A percentile compares a stretch with the other conserved stretches of the same genome.
Conservation (phyloP, 2,797 vertebrate genomes). For the Oophaga sylvatica region DNA sequence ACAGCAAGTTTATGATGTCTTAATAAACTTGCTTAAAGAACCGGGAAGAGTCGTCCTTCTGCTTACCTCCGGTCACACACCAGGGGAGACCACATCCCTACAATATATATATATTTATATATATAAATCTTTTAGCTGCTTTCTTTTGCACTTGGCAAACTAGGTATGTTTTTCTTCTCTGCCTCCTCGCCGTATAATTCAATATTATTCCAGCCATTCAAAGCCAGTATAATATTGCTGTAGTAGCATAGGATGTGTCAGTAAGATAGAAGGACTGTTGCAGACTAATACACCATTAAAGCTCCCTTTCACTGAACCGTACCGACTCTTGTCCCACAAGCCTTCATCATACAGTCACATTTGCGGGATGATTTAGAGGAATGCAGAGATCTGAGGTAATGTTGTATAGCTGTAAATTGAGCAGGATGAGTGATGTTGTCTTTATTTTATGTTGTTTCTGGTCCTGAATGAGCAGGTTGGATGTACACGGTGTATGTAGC, state of each 20-base stretch:
- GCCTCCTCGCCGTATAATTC: not conserved
- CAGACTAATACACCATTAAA: conserved; percentile 34
- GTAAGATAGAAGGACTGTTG: conserved; percentile 39
- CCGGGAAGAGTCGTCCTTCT: no score
- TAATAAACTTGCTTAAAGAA: no score
- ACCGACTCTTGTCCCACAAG: conserved; percentile 1
- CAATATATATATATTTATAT: no score
- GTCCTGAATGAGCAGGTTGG: conserved; percentile 22
- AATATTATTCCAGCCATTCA: conserved; percentile 11
- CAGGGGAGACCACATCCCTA: no score
- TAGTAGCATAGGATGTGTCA: conserved; percentile 50
- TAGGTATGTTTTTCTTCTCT: not conserved
- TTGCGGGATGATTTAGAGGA: conserved; percentile 33
- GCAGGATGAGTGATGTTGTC: not conserved
- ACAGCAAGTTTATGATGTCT: no score
- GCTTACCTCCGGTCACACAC: no score
- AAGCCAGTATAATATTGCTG: conserved; percentile 29
- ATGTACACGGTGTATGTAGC: not conserved
- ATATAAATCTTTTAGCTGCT: no score
- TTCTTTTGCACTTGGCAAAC: not conserved
- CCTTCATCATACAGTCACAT: not conserved
- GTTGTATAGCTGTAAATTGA: not conserved
- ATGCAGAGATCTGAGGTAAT: conserved; percentile 26
- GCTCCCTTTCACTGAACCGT: conserved; percentile 1
- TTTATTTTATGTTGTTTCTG: not conserved